Percentiles rank a stretch among this genome's conserved stretches.
Conservation (phyloP, 2,888 invertebrate species). For the Lymantria dispar region DNA sequence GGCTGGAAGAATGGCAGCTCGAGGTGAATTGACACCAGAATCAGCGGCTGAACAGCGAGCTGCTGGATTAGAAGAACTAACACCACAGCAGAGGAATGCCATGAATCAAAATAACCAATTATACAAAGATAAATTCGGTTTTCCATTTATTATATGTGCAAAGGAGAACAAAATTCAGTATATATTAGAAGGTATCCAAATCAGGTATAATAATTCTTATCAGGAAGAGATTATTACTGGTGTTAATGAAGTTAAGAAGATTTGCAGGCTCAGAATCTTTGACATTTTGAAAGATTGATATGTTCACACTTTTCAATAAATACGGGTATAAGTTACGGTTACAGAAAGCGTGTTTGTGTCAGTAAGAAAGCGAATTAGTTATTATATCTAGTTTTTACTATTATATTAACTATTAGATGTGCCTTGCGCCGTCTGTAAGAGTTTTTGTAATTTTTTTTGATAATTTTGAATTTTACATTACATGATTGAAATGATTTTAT, state of each 20-base stretch:
- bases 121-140: conserved; percentile 85
- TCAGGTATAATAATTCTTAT: conserved; percentile 74
- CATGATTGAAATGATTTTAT: no score
- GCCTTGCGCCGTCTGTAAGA: no score
- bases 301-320: no score
- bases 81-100: conserved; percentile 71
- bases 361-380: no score
- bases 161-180: conserved; percentile 83
- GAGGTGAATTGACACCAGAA: conserved; percentile 81
- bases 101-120: conserved; percentile 66
- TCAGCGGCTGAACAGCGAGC: conserved; percentile 81
- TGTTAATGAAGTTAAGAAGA: conserved; percentile 86
- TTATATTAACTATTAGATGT: no score
- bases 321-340: no score
- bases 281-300: conserved; percentile 62
- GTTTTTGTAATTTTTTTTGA: no score
- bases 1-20: conserved; percentile 80
- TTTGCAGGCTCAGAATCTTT: conserved; percentile 82
- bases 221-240: conserved; percentile 81
- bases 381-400: no score
- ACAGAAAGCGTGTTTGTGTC: no score
- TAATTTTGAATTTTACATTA: no score
- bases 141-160: conserved; percentile 87
- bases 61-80: conserved; percentile 80
- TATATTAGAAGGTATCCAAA: conserved; percentile 81